Evolutionary conservation across 2,113 vertebrate genomes (phyloP), one percentile per base, ranked within the genome.

Genomic region (Peromyscus polionotus): DNA sequence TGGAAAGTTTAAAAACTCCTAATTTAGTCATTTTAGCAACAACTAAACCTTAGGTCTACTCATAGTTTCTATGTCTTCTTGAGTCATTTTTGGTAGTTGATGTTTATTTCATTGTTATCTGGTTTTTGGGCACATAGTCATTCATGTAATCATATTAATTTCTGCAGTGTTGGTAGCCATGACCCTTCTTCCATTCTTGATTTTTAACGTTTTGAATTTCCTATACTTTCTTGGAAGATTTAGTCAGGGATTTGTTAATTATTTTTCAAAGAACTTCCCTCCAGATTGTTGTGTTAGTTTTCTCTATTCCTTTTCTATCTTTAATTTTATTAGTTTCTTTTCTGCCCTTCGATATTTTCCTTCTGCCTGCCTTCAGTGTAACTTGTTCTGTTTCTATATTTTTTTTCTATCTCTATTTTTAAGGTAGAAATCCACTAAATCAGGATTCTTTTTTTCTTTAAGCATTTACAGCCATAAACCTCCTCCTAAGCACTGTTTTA

Each of bases 181-280:
- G 45, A 16, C 22, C 31, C 28, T 20, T 83, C 45, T 88, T 63
- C 89, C 83, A 70, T 93, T 91, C 33, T 84, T 95, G 73, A 48
- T 81, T 95, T 88, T 68, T 84, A 42, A 39, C 65, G 70, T 93
- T 83, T 91, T 81, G 80, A 93, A 63, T 59, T 22, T 85, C 73
- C 79, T 95, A 12, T 61, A 4, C 28, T 54, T 67, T 54, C 24
- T 51, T 88, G 45, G 68, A 84, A 36, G 10, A 36, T 81, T 88
- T 88, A 90, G 26, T 36, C 81, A 61, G 72, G 77, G 3, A 3
- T 87, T 68, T 95, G 22, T 79, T 42, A 16, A 11, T 80, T 95
- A 91, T 88, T 91, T 89, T 90, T 93, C 42, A 87, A 85, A 92
- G 45, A 80, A 85, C 72, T 28, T 59, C 36, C 22, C 85, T 90